Conservation (phyloP, 2,797 vertebrate species). For the Periophthalmus magnuspinnatus region DNA sequence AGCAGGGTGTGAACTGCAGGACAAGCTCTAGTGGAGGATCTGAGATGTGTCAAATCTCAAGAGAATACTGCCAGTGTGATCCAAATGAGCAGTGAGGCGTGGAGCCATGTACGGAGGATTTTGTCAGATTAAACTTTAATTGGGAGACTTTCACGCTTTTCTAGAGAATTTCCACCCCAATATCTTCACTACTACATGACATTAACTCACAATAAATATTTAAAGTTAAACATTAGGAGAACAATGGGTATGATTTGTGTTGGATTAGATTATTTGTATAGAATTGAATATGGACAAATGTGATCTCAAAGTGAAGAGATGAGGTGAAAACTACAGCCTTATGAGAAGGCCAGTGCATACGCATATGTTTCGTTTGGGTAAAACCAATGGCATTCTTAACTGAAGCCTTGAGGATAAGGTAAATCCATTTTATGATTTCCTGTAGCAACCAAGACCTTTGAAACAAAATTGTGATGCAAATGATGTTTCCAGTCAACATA, state of each 20-base stretch:
- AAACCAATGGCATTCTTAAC: no score
- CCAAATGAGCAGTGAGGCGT: constrained; percentile 27
- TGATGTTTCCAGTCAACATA: not conserved
- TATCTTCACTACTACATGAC: not conserved
- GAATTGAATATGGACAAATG: no score
- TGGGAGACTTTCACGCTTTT: not conserved
- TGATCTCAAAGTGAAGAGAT: no score
- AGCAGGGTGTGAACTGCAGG: constrained; percentile 3
- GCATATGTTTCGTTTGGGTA: no score
- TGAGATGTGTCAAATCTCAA: constrained; percentile 14
- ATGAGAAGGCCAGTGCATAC: no score
- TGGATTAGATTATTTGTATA: no score
- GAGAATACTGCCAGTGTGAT: constrained; percentile 27
- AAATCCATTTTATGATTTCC: not conserved
- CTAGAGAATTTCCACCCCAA: not conserved
- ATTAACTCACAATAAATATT: not conserved
- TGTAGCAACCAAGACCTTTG: not conserved
- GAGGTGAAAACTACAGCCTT: no score
- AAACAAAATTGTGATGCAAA: not conserved
- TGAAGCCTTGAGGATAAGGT: no score
- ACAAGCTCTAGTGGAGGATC: constrained; percentile 16
- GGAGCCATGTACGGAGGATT: not conserved
- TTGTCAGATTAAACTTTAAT: not conserved
- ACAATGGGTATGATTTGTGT: no score
- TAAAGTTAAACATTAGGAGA: no score